Percentiles rank a stretch among this genome's conserved stretches.
Conservation (phyloP, 1,140 invertebrate species). For the Drusus annulatus region DNA sequence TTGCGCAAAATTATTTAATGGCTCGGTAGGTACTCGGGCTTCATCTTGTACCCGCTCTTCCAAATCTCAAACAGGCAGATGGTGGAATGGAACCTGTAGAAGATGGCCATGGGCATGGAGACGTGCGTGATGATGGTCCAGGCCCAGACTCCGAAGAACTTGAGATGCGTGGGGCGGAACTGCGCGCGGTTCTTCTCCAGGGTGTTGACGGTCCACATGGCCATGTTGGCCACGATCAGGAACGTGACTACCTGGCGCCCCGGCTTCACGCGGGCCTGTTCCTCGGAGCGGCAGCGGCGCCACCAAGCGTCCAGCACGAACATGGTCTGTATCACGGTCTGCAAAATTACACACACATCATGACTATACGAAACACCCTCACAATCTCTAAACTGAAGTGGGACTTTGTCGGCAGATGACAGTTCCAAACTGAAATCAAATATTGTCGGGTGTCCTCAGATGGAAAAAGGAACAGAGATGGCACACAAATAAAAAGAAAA, state of each 20-base stretch:
- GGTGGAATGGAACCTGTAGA: conserved; percentile 93
- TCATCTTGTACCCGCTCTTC: conserved; percentile 91
- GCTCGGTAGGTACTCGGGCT: conserved; percentile 58
- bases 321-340: conserved; percentile 85
- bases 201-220: conserved; percentile 90
- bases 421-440: no score
- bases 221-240: conserved; percentile 87
- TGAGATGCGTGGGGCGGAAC: conserved; percentile 84
- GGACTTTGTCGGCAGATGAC: no score
- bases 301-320: conserved; percentile 89
- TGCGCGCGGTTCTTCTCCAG: conserved; percentile 87
- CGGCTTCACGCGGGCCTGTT: conserved; percentile 80
- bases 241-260: conserved; percentile 89
- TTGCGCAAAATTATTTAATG: no score
- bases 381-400: no score
- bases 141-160: conserved; percentile 86
- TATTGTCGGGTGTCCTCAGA: no score
- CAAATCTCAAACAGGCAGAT: conserved; percentile 97
- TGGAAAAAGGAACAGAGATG: no score
- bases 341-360: conserved; percentile 59
- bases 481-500: no score
- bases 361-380: no score
- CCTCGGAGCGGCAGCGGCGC: conserved; percentile 74
- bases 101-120: conserved; percentile 88
- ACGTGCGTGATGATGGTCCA: conserved; percentile 92